Evolutionary conservation across 2,888 invertebrate species (phyloP), one percentile per base, ranked within the genome.

Genomic region (Isotomurus palustris): DNA sequence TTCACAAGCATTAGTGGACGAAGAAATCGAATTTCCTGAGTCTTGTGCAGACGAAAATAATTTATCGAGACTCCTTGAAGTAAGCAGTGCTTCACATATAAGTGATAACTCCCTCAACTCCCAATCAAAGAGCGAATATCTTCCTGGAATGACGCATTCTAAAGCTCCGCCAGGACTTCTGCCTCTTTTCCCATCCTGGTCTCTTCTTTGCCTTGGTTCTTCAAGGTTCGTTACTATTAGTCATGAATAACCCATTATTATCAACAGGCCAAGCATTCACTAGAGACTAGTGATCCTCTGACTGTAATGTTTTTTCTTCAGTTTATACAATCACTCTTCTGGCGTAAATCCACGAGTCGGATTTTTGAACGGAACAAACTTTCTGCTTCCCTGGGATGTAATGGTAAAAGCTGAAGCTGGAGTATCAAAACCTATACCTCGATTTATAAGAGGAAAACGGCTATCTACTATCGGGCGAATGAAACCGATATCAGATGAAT

Each of bases 371-470:
- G 89, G 91, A 53, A 88, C 92, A 47, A 92, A 93, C 73, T 94
- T 87, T 73, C 79, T 97, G 53, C 77, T 95, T 67, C 95, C 97
- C 0, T 95, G 95, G 93, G 94, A 96, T 76, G 87, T 91, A 0
- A 83, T 84, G 10, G 84, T 90, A 1, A 81, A 66, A 58, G 68
- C 67, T 1, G 68, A 66, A 28, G 61, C 60, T 21, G 68, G 68
- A 1, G 67, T 67, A 2, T 53, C 59, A 1, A 62, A 60, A 40
- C 66, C 65, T 12, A 48, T 68, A 24, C 60, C 65, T 17, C 47
- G 66, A 47, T 38, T 64, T 8, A 44, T 65, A 12, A 43, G 67
- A 14, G 66, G 62, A 2, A 53, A 62, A 40, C 52, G 59, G 29
- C 61, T 57, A 10, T 48, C 52, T 1, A 53, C 41, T 3, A n/a